phyloP scores from a whole-genome alignment of 2,888 invertebrate species.

The Autographa gamma region DNA sequence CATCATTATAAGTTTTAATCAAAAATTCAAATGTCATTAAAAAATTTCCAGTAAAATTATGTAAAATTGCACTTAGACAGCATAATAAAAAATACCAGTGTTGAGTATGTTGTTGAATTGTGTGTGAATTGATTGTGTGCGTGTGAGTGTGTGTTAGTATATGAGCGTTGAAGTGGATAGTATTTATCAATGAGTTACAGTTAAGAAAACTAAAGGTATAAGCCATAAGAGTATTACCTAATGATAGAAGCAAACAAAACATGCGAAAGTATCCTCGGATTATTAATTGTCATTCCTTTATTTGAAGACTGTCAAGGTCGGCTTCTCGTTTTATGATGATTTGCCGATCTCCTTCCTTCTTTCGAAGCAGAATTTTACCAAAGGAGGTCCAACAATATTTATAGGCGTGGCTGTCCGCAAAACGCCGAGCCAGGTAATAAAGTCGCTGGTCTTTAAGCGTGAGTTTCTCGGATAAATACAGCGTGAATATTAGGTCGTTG shows the following conservation, averaged over 20 bases:
- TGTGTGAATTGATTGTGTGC: not conserved
- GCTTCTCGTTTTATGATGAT: not conserved
- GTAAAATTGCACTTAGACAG: not conserved
- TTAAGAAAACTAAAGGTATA: not conserved
- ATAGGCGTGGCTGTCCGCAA: not conserved
- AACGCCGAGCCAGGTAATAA: constrained; percentile 17
- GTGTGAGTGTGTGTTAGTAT: not conserved
- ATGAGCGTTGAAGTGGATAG: not conserved
- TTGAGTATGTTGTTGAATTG: not conserved
- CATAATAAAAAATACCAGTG: constrained; percentile 1
- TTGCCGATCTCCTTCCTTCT: not conserved
- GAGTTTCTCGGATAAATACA: not conserved
- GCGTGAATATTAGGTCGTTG: too few relatives aligned
- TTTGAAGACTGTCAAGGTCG: not conserved
- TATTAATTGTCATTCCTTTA: constrained; percentile 1
- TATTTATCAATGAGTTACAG: not conserved
- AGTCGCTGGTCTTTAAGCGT: constrained; percentile 18
- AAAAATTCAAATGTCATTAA: constrained; percentile 2
- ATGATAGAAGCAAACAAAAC: not conserved
- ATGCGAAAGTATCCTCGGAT: constrained; percentile 1
- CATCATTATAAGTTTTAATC: not conserved
- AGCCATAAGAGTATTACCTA: not conserved
- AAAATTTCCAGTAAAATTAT: not conserved
- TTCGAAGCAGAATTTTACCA: not conserved
- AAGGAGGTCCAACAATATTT: not conserved